Percentiles rank a stretch among this genome's conserved stretches.
Conservation (phyloP, 1,140 invertebrate species). For the Theocolax elegans region DNA sequence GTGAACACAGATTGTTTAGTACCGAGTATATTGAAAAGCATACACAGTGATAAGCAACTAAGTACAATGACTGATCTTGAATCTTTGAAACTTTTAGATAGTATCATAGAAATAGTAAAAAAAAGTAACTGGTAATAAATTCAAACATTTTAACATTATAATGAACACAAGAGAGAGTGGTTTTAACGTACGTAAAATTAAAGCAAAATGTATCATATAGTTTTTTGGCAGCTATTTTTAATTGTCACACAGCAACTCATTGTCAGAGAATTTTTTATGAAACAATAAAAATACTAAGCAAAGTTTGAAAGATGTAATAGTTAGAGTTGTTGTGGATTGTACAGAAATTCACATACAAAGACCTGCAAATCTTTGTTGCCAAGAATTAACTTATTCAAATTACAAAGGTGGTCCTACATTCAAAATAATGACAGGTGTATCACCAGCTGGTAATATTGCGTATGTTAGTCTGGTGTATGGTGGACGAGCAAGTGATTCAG, state of each 20-base stretch:
- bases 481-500: constrained; percentile 53
- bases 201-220: constrained; percentile 14
- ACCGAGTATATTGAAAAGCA: background rate
- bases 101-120: constrained; percentile 1
- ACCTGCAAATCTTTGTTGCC: constrained; percentile 46
- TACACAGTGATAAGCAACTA: background rate
- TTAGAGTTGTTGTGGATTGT: constrained; percentile 53
- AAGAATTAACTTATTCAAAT: constrained; percentile 48
- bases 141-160: background rate
- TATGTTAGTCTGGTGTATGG: constrained; percentile 55
- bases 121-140: background rate
- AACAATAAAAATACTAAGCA: background rate
- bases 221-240: constrained; percentile 2
- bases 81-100: background rate
- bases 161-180: background rate
- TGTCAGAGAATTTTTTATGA: background rate
- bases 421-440: constrained; percentile 57
- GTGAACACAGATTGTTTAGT: background rate
- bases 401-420: constrained; percentile 53
- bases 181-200: background rate
- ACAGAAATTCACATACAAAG: constrained; percentile 51
- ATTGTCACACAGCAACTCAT: background rate
- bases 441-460: constrained; percentile 53
- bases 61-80: background rate
- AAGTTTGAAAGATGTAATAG: background rate